A percentile compares a stretch with the other conserved stretches of the same genome.
These are phyloP conservation scores for Gymnarchus niloticus DNA, from an alignment of 2,113 vertebrate species.

Conservation along the genomic window DNA sequence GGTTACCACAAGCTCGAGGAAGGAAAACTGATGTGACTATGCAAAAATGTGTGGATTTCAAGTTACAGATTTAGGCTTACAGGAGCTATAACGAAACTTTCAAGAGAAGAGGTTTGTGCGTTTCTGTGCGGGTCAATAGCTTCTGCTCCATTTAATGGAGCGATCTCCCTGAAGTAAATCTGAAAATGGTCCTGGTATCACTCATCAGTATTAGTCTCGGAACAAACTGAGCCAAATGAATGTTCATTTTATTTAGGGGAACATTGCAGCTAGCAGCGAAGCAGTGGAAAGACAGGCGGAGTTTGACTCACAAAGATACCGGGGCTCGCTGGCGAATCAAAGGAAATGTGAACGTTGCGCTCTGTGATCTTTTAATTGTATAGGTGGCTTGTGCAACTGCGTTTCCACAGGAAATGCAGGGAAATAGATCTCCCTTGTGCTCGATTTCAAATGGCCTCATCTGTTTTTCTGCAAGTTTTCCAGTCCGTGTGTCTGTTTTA, in stretches of 20 bases:
- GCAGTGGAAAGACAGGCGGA: neutral
- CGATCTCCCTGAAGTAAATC: too few relatives aligned
- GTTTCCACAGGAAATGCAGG: conserved; percentile 29
- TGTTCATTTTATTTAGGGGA: conserved; percentile 8
- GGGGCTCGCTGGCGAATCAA: neutral
- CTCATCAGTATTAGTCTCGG: neutral
- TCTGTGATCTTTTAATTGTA: conserved; percentile 25
- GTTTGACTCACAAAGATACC: conserved; percentile 20
- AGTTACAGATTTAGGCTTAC: neutral
- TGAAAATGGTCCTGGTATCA: neutral
- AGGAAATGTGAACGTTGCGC: conserved; percentile 22
- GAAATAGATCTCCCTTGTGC: conserved; percentile 33
- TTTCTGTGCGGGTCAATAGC: neutral
- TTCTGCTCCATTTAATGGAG: too few relatives aligned
- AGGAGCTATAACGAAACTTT: neutral
- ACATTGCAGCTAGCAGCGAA: neutral
- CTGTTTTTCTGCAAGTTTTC: conserved; percentile 32
- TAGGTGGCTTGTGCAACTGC: neutral
- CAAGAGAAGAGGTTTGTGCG: neutral
- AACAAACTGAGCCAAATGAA: neutral
- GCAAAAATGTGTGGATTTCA: neutral
- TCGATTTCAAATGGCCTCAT: conserved; percentile 31
- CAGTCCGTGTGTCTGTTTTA: neutral
- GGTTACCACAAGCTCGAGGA: neutral
- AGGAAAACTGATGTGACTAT: neutral